Evolutionary conservation across 2,797 vertebrate genomes (phyloP).

Genomic region (Pseudocheirus occidentalis): DNA sequence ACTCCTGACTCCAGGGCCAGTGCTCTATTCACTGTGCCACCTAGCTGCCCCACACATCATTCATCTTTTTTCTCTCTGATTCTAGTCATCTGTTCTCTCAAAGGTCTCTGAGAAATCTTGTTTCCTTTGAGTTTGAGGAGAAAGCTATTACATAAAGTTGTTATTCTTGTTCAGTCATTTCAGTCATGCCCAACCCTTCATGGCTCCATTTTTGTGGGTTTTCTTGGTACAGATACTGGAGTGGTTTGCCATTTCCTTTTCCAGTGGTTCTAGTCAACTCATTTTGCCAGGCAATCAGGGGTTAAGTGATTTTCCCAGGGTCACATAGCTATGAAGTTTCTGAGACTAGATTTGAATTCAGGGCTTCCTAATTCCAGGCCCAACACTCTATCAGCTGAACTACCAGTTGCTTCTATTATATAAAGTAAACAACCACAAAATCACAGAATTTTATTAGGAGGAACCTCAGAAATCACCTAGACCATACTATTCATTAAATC

Average conservation of each 20-base stretch:
- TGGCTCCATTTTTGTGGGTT: background rate
- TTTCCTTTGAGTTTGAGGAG: background rate
- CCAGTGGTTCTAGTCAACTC: background rate
- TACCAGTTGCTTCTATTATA: background rate
- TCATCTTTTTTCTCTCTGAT: background rate
- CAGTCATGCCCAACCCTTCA: background rate
- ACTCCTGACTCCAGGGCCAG: no score
- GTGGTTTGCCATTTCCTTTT: background rate
- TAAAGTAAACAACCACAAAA: background rate
- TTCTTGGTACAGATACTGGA: background rate
- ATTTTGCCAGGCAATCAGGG: background rate
- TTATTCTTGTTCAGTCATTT: background rate
- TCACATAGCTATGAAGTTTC: background rate
- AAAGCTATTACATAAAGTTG: background rate
- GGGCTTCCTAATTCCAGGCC: background rate
- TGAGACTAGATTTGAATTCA: background rate
- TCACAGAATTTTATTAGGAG: background rate
- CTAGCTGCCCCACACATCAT: no score
- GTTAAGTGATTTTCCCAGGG: background rate
- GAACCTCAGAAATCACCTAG: background rate
- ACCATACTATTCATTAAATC: background rate
- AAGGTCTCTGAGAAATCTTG: background rate
- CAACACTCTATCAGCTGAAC: background rate
- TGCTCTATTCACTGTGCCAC: no score
- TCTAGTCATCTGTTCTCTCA: background rate